phyloP scores from a whole-genome alignment of 2,797 vertebrate species.

The Sciaenops ocellatus region DNA sequence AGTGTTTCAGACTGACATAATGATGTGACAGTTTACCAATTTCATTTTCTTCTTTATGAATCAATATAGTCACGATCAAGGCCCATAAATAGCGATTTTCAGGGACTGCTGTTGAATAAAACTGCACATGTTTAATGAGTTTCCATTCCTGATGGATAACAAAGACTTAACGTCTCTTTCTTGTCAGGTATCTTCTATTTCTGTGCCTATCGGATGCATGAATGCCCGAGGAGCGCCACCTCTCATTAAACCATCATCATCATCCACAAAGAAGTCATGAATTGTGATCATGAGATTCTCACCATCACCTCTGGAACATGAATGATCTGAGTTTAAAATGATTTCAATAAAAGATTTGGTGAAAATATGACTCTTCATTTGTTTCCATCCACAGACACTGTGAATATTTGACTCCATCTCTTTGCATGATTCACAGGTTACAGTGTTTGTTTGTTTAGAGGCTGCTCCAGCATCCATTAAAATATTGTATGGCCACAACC shows the following conservation, averaged over 20 bases:
- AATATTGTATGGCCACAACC: background rate
- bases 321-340: constrained; percentile 41
- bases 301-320: constrained; percentile 11
- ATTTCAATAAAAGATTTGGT: constrained; percentile 59
- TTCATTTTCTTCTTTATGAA: background rate
- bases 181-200: constrained; percentile 82
- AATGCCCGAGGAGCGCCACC: constrained; percentile 78
- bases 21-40: background rate
- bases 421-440: background rate
- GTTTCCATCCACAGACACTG: background rate
- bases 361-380: constrained; percentile 44
- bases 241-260: constrained; percentile 71
- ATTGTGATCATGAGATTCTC: constrained; percentile 18
- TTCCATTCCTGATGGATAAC: background rate
- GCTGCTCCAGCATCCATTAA: background rate
- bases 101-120: background rate
- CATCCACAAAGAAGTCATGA: constrained; percentile 43
- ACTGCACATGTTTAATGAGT: background rate
- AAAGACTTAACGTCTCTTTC: background rate
- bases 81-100: background rate
- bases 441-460: background rate
- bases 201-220: constrained; percentile 85
- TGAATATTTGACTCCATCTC: background rate
- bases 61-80: background rate
- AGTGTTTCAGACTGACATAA: background rate